Conservation (phyloP, 2,113 vertebrate genomes). For the Psilopogon haemacephalus region DNA sequence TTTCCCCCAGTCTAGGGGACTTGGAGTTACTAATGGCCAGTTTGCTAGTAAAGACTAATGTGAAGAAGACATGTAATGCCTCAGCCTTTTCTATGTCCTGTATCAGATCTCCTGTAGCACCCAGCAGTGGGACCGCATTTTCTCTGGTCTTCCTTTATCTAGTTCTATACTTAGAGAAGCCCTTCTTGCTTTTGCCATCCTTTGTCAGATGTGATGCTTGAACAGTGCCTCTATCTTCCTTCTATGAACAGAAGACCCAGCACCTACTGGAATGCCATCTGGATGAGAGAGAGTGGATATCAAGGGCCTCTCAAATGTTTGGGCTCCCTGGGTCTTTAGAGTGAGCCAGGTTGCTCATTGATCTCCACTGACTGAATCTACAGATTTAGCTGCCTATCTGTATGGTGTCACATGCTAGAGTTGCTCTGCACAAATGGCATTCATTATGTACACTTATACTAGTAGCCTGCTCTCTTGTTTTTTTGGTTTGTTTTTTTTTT, state of each 20-base stretch:
- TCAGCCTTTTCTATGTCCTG: neutral
- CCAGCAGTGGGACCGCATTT: neutral
- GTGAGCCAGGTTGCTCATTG: neutral
- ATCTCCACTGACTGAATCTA: neutral
- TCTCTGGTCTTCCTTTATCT: neutral
- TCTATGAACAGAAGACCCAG: neutral
- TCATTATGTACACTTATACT: fast-evolving
- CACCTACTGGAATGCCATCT: neutral
- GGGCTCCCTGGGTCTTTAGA: neutral
- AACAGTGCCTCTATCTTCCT: neutral
- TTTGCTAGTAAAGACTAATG: neutral
- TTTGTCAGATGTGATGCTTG: neutral
- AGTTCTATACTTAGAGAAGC: neutral
- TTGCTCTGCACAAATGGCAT: neutral
- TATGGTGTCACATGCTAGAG: neutral
- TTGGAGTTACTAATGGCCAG: neutral
- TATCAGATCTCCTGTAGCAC: neutral
- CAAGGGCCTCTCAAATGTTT: neutral
- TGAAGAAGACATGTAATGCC: neutral
- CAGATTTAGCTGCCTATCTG: neutral
- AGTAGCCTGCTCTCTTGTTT: neutral
- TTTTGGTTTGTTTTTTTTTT: no score
- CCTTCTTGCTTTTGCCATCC: neutral
- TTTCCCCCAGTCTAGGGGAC: neutral
- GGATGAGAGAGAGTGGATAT: neutral